Conservation (phyloP, 2,797 vertebrate genomes). For the Crypturellus tataupa region DNA sequence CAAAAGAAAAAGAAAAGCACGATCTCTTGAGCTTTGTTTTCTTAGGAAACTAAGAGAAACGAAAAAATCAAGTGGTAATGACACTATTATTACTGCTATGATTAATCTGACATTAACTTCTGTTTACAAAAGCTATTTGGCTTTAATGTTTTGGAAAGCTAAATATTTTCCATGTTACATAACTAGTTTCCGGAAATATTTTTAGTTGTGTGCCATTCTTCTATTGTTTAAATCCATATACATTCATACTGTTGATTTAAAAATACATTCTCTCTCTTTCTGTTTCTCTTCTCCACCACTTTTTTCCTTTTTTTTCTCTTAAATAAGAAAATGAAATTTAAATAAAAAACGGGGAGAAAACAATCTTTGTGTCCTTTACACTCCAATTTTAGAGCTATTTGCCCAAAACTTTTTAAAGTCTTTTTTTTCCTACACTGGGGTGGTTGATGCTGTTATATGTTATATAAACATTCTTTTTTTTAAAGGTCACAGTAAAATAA, state of each 20-base stretch:
- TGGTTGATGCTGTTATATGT: not conserved
- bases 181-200: not conserved
- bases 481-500: not conserved
- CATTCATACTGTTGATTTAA: not conserved
- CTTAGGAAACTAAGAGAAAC: slow-evolving; percentile 15
- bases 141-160: not conserved
- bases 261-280: too few species aligned
- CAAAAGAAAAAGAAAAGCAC: not conserved
- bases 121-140: slow-evolving; percentile 3
- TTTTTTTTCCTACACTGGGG: not conserved
- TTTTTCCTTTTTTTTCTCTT: not conserved
- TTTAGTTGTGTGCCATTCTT: not conserved
- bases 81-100: not conserved
- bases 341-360: too few species aligned
- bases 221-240: not conserved
- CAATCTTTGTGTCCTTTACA: not conserved
- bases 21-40: not conserved
- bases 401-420: not conserved
- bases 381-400: not conserved
- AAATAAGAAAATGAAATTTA: too few species aligned
- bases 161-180: not conserved
- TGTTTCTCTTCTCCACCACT: too few species aligned
- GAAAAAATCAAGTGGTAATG: not conserved
- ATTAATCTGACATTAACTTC: slow-evolving; percentile 43
- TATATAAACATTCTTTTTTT: not conserved